Base-by-base conservation (phyloP, 2,113 vertebrate species). In the Amphiprion ocellaris region DNA sequence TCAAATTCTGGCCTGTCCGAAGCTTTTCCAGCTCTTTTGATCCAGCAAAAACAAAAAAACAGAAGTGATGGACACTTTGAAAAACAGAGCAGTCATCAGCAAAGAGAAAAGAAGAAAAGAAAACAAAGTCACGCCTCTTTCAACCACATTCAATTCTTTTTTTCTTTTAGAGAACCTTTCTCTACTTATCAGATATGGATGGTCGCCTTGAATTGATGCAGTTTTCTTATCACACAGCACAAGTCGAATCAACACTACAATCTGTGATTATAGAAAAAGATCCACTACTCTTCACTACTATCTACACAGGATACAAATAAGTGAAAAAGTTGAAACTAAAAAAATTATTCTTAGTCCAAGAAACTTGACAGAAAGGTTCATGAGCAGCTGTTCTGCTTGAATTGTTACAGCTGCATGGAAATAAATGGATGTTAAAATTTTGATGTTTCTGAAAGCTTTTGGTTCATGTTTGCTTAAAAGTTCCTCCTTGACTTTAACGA, bases 1-100 rank as follows among this genome's bases (percentile, higher is more conserved):
- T 72, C 69, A 68, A 12, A 73, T 78, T 65, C 37, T 50, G 63
- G 11, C 37, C 54, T 26, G 47, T 47, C 56, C 19, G 15, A 4
- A 65, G 26, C 47, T 74, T 49, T 15, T 81, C 49, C 33, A 24
- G 33, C 37, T 17, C n/a, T 0, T 75, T 67, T 30, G 5, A 68
- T 66, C 74, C 65, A 84, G 62, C 0, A 52, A 82, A 80, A 85
- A 77, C 60, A 83, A 52, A 7, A 75, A 78, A 63, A 58, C 26
- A 59, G 17, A 65, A 60, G 12, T 56, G 55, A 81, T 60, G 28
- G 70, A 66, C 9, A 21, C n/a, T 61, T 65, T 53, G 4, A 63
- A 71, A 50, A 75, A 56, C 12, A 44, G 28, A 64, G 28, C 2
- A 8, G n/a, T 61, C 53, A 39, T 61, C 3, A 23, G 72, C 26